phyloP scores from a whole-genome alignment of 2,797 vertebrate genomes.

The Gorsachius magnificus region DNA sequence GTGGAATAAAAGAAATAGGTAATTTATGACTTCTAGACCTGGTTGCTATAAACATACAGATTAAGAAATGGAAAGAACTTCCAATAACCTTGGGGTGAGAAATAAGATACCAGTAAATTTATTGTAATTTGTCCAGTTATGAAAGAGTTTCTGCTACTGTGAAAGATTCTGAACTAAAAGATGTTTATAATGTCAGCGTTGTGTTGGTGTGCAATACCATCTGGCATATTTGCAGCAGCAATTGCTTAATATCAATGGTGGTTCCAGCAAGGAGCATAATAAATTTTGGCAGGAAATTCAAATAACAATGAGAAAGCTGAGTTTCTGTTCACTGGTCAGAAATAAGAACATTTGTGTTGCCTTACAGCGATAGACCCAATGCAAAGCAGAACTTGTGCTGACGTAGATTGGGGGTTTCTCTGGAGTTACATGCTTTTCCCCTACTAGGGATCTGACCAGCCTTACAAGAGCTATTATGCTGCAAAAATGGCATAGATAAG shows the following conservation, averaged over 20 bases:
- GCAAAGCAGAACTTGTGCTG: background rate
- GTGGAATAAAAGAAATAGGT: background rate
- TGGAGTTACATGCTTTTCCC: background rate
- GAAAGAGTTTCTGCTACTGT: background rate
- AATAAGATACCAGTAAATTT: background rate
- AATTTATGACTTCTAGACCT: background rate
- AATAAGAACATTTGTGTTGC: background rate
- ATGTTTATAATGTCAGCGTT: background rate
- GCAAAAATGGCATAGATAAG: background rate
- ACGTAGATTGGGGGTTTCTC: background rate
- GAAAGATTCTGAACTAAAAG: conserved; percentile 3
- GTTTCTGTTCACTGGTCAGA: background rate
- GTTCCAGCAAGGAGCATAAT: background rate
- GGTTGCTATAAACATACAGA: background rate
- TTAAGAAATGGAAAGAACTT: background rate
- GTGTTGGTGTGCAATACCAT: background rate
- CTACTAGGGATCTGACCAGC: background rate
- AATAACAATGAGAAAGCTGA: background rate
- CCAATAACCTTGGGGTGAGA: background rate
- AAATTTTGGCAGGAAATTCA: background rate
- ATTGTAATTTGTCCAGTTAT: background rate
- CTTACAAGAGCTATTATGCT: background rate
- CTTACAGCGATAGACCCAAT: background rate
- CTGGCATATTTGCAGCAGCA: background rate
- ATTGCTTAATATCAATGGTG: background rate